These are phyloP conservation scores for Mesorhabditis sp. DNA, from an alignment of 2,888 invertebrate species.

Conservation along the genomic window DNA sequence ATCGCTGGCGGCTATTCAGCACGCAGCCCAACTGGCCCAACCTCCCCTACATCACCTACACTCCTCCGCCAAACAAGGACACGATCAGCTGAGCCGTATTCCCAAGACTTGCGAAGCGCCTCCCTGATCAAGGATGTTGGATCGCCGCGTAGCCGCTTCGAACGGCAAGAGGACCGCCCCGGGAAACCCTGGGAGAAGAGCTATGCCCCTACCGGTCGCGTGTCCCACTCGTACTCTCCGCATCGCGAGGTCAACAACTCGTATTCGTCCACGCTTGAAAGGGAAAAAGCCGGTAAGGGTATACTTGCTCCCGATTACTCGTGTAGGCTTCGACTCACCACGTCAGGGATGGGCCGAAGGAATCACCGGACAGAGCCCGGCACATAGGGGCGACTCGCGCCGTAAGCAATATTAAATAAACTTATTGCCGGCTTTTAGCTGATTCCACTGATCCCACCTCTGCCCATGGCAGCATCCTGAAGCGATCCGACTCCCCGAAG, in stretches of 20 bases:
- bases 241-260: slow-evolving; percentile 10
- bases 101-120: slow-evolving; percentile 1
- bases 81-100: neutral
- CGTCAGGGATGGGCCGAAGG: slow-evolving; percentile 1
- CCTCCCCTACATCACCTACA: slow-evolving; percentile 40
- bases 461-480: neutral
- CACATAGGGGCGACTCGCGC: neutral
- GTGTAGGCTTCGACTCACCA: neutral
- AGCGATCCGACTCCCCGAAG: neutral
- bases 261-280: neutral
- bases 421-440: neutral
- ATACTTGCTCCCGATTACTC: neutral
- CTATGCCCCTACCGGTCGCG: neutral
- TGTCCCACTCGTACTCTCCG: neutral
- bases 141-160: slow-evolving; percentile 13
- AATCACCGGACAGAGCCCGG: neutral
- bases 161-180: slow-evolving; percentile 7
- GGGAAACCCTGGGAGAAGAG: neutral
- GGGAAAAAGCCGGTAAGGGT: neutral
- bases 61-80: slow-evolving; percentile 21
- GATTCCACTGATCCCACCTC: neutral
- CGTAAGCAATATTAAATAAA: neutral
- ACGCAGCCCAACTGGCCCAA: slow-evolving; percentile 12
- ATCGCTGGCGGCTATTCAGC: neutral
- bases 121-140: slow-evolving; percentile 14